Conservation (phyloP, 2,113 vertebrate genomes). For the Phalacrocorax aristotelis region DNA sequence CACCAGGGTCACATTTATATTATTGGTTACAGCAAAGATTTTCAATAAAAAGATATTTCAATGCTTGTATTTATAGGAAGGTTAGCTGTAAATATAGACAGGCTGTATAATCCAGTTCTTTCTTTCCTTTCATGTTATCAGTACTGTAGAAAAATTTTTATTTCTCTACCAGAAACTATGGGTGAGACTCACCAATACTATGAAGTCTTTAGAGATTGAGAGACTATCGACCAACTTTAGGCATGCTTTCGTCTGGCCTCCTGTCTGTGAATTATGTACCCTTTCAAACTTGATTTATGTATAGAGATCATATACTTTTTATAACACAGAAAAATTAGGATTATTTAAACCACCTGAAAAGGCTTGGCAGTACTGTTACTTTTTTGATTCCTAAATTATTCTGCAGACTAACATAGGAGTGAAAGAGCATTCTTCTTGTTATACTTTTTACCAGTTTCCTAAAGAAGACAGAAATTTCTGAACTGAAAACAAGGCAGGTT, state of each 20-base stretch:
- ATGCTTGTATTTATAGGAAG: background rate
- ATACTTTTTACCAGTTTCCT: background rate
- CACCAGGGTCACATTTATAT: background rate
- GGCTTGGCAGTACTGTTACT: background rate
- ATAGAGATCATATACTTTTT: background rate
- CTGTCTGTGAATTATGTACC: background rate
- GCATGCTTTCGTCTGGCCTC: background rate
- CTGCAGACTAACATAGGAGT: background rate
- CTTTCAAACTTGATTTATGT: background rate
- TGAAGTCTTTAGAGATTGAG: background rate
- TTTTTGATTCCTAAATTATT: background rate
- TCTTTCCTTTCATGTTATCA: background rate
- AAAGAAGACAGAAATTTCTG: background rate
- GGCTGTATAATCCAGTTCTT: background rate
- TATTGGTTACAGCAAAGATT: background rate
- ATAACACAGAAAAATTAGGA: background rate
- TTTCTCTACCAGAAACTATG: background rate
- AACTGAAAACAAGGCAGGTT: background rate
- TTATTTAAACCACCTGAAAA: conserved; percentile 13
- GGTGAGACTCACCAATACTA: background rate
- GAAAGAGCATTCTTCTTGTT: background rate
- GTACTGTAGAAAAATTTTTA: background rate
- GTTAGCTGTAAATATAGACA: background rate
- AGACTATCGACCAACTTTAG: background rate
- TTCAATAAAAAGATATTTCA: background rate